Base-by-base conservation (phyloP, 1,140 invertebrate species). In the Drosophila parvula region DNA sequence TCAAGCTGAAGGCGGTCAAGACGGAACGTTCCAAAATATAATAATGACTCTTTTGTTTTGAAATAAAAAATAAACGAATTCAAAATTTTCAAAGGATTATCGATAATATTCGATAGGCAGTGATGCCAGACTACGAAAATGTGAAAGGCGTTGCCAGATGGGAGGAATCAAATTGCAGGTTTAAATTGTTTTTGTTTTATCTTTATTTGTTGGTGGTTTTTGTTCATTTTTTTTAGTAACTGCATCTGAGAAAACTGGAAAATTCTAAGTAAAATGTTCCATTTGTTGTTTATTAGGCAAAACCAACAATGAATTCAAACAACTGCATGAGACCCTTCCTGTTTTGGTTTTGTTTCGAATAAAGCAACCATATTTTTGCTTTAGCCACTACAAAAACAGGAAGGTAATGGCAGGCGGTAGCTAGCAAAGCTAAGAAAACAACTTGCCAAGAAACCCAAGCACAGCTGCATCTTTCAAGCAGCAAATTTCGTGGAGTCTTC, bases 21-120 rank as follows among this genome's bases (percentile, higher is more conserved):
- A 40, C 60, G 48, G 90, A 91, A 18, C 90, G 84, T 12, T 90
- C 90, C 3, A 91, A 91, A 68, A 90, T 89, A 5, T 69, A 45
- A 62, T 70, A 22, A 61, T 6, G 44, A 14, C 12, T 0, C 12
- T 60, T 32, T 47, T 48, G 5, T 38, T 71, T 40, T 53, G n/a
- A 47, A 67, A 40, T 50, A 50, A 34, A 32, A 7, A 36, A 12
- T 40, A 43, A 34, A 9, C n/a, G 2, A 38, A 16, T 5, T 36
- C 14, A 7, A 14, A 30, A 47, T 22, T 14, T n/a, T 9, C 9
- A 30, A 48, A n/a, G 4, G 4, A 45, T 18, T 22, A 6, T 0
- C 60, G 51, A 32, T 63, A 41, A 12, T 14, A 18, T 14, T 45
- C 40, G 40, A 18, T 59, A 36, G 50, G 12, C 18, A 2, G 28